These are phyloP conservation scores for Zosterops lateralis DNA, from an alignment of 2,113 vertebrate species.

Conservation along the genomic window DNA sequence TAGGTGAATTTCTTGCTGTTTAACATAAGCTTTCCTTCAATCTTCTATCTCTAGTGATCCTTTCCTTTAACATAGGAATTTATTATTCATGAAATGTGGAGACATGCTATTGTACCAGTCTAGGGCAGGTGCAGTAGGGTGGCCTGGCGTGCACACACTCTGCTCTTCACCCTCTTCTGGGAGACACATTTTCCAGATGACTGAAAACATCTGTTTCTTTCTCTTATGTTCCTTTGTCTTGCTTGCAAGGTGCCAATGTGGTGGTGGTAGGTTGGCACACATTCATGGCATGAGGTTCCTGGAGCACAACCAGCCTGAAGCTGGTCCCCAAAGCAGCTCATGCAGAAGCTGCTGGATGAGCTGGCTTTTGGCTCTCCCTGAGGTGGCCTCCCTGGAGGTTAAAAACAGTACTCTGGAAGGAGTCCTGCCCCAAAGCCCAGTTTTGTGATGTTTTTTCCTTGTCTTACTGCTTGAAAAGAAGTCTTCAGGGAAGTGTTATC, in stretches of 20 bases:
- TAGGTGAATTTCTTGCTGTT: neutral
- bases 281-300: neutral
- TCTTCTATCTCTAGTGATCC: neutral
- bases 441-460: neutral
- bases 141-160: neutral
- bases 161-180: neutral
- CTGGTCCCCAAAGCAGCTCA: neutral
- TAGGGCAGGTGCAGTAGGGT: neutral
- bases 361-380: neutral
- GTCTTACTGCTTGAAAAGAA: neutral
- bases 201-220: neutral
- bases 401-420: neutral
- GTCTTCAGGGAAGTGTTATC: neutral
- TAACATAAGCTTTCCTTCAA: neutral
- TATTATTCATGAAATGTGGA: slow-evolving; percentile 6
- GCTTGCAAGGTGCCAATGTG: neutral
- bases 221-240: neutral
- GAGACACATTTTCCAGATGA: neutral
- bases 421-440: neutral
- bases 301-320: neutral
- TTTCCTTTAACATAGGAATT: neutral
- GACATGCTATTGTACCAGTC: neutral
- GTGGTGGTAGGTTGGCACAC: neutral
- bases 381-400: neutral
- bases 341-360: neutral